These are phyloP conservation scores for Paralinhomoeus sp. DNA, from an alignment of 2,888 invertebrate species.

Conservation along the genomic window DNA sequence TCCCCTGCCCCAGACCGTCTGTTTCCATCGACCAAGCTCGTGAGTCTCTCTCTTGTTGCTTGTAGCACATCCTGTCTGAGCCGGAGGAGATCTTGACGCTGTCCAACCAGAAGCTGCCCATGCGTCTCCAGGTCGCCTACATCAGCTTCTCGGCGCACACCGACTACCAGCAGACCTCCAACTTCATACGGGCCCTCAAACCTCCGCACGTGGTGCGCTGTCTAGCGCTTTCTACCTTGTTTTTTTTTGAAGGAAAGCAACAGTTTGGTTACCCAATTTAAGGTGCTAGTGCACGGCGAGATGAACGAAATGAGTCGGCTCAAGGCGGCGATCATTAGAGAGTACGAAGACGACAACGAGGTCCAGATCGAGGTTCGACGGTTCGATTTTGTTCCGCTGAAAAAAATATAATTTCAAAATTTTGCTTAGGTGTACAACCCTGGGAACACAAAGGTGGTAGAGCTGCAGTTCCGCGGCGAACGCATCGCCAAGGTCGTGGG, in stretches of 20 bases:
- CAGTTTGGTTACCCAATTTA: slow-evolving; percentile 5
- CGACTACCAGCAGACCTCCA: slow-evolving; percentile 87
- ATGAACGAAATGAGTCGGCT: slow-evolving; percentile 94
- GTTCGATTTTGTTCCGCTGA: no score
- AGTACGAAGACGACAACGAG: slow-evolving; percentile 60
- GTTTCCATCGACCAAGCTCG: no score
- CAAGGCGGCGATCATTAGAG: slow-evolving; percentile 72
- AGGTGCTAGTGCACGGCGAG: slow-evolving; percentile 88
- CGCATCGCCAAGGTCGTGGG: slow-evolving; percentile 98
- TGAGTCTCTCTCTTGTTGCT: no score
- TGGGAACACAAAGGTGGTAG: slow-evolving; percentile 71
- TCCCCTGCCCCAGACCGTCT: no score
- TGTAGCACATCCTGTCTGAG: slow-evolving; percentile 61
- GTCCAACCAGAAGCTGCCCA: slow-evolving; percentile 76
- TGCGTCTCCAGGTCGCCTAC: slow-evolving; percentile 51
- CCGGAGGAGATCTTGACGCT: slow-evolving; percentile 89
- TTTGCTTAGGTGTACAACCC: slow-evolving; percentile 96
- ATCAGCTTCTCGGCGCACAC: slow-evolving; percentile 98
- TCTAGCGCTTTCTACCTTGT: neutral
- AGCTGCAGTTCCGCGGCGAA: slow-evolving; percentile 81
- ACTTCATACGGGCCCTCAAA: slow-evolving; percentile 74
- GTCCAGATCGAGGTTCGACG: slow-evolving; percentile 32
- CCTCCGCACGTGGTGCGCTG: slow-evolving; percentile 68
- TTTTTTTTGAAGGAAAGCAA: no score
- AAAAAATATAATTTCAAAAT: no score